phyloP scores from a whole-genome alignment of 2,113 vertebrate genomes.

The Triplophysa rosa region DNA sequence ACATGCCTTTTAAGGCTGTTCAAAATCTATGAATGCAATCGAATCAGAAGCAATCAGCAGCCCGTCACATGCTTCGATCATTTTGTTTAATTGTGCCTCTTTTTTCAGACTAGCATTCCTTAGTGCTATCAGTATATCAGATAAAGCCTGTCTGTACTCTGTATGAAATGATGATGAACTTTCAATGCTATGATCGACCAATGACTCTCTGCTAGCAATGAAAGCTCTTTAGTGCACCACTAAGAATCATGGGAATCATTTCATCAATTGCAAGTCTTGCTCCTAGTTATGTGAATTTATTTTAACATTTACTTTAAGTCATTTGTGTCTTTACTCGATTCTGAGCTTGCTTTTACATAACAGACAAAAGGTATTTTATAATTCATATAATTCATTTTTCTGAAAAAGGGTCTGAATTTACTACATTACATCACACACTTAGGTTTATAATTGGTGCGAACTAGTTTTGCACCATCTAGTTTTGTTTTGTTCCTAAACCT shows the following conservation, averaged over 20 bases:
- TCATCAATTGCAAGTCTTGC: too few relatives aligned
- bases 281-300: too few relatives aligned
- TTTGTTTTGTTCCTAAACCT: too few relatives aligned
- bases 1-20: constrained; percentile 57
- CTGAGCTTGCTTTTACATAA: too few relatives aligned
- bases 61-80: constrained; percentile 61
- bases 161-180: not conserved
- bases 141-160: constrained; percentile 12
- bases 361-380: too few relatives aligned
- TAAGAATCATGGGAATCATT: not conserved
- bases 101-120: constrained; percentile 47
- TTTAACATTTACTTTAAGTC: too few relatives aligned
- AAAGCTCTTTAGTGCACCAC: not conserved
- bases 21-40: constrained; percentile 57
- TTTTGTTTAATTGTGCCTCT: constrained; percentile 53
- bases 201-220: not conserved
- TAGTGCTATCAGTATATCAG: constrained; percentile 22
- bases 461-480: too few relatives aligned
- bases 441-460: too few relatives aligned
- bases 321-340: too few relatives aligned
- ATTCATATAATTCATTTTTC: too few relatives aligned
- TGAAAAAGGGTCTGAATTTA: too few relatives aligned
- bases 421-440: too few relatives aligned
- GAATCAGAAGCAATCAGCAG: constrained; percentile 63
- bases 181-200: constrained; percentile 11